phyloP scores from a whole-genome alignment of 2,113 vertebrate genomes.

The Struthidea cinerea region DNA sequence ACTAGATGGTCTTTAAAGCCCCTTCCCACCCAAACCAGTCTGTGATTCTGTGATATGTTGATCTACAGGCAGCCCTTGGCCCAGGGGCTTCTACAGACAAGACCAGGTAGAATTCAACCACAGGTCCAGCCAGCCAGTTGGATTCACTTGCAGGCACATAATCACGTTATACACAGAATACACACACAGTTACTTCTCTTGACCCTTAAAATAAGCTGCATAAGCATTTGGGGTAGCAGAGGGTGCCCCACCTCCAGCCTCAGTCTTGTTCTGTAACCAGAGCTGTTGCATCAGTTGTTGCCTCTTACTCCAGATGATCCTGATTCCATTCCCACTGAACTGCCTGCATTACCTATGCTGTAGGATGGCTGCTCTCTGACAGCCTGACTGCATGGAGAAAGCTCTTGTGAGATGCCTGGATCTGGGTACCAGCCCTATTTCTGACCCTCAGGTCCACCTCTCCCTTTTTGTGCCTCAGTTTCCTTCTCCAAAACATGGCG shows the following conservation, averaged over 20 bases:
- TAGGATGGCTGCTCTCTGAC: background rate
- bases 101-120: background rate
- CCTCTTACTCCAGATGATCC: background rate
- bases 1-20: background rate
- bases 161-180: background rate
- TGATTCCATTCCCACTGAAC: background rate
- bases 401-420: background rate
- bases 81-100: background rate
- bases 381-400: background rate
- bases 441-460: background rate
- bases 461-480: background rate
- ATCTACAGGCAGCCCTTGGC: background rate
- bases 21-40: background rate
- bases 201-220: background rate
- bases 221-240: background rate
- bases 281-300: background rate
- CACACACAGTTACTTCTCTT: background rate
- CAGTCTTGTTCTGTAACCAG: background rate
- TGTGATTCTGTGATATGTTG: background rate
- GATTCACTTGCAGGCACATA: background rate
- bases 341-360: accelerated
- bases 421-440: background rate
- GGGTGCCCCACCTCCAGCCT: background rate
- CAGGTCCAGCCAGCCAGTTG: background rate
- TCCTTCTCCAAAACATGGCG: background rate